Evolutionary conservation across 2,888 invertebrate species (phyloP), one percentile per base, ranked within the genome.

Genomic region (Aphrophora alni): DNA sequence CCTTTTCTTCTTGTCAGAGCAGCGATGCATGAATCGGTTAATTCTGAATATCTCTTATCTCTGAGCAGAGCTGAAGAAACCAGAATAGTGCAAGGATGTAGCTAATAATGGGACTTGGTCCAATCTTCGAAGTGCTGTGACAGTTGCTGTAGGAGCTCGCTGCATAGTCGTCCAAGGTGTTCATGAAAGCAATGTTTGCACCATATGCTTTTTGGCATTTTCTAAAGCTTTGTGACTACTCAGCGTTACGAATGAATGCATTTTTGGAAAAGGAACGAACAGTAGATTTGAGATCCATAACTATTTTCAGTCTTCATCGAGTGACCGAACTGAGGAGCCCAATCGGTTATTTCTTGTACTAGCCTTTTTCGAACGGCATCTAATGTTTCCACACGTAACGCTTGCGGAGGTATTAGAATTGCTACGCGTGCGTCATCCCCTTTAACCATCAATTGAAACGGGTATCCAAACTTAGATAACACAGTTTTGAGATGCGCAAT

Each of bases 121-220:
- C 33, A 5, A 8, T 33, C 33, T 33, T 33, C 8, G 33, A 33
- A 33, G 33, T 33, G 33, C 33, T 33, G 8, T 33, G 33, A 8
- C 33, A 33, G 33, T 33, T 33, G 8, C 33, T 33, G 33, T 33
- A 33, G 8, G 8, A 33, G 33, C 33, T 33, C 3, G 33, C 33
- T 33, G 33, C 33, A 33, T 33, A 33, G 8, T 33, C 33, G 8
- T 33, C 33, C 8, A 33, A 33, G 33, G 72, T 72, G 28, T 72
- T 72, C 27, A 72, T 72, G 12, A 72, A 72, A 1, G 72, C 72
- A 27, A 25, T 72, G 27, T 72, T 72, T 1, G 10, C 72, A 17
- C 72, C 72, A 10, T 72, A 72, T 25, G 72, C 14, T 7, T 72
- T 72, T 10, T 72, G 72, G 5, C 1, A 72, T 72, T 72, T 72